Conservation (phyloP, 1,140 invertebrate species). For the Acromyrmex heyeri region DNA sequence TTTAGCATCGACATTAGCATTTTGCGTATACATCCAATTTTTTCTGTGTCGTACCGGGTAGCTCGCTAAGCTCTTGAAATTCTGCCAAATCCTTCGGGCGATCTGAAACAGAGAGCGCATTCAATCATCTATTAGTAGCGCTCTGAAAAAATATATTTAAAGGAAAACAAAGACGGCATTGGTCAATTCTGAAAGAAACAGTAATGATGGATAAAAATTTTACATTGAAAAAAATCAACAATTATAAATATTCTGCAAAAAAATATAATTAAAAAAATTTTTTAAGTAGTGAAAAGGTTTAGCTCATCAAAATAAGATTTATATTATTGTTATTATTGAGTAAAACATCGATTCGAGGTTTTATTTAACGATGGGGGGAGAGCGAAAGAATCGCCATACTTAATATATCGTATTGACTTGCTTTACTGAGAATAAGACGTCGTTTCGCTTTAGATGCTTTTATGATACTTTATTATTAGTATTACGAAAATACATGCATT, state of each 20-base stretch:
- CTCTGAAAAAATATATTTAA: slow-evolving; percentile 2
- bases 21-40: slow-evolving; percentile 9
- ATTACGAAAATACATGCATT: slow-evolving; percentile 85
- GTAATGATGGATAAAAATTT: not conserved
- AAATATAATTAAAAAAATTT: not conserved
- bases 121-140: slow-evolving; percentile 25
- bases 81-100: not conserved
- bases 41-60: slow-evolving; percentile 1
- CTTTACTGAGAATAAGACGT: slow-evolving; percentile 50
- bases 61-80: not conserved
- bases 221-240: not conserved
- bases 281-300: not conserved
- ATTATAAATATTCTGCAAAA: not conserved
- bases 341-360: not conserved
- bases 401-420: not conserved
- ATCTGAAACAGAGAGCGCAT: slow-evolving; percentile 39
- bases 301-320: not conserved
- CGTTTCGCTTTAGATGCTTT: slow-evolving; percentile 62
- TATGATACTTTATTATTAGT: slow-evolving; percentile 82
- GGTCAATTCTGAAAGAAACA: slow-evolving; percentile 15
- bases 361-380: not conserved
- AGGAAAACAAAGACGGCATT: not conserved
- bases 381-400: not conserved
- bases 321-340: not conserved
- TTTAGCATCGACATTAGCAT: slow-evolving; percentile 61